Percentiles rank a stretch among this genome's conserved stretches.
phyloP scores from a whole-genome alignment of 2,797 vertebrate genomes.

The Gallirallus australis region DNA sequence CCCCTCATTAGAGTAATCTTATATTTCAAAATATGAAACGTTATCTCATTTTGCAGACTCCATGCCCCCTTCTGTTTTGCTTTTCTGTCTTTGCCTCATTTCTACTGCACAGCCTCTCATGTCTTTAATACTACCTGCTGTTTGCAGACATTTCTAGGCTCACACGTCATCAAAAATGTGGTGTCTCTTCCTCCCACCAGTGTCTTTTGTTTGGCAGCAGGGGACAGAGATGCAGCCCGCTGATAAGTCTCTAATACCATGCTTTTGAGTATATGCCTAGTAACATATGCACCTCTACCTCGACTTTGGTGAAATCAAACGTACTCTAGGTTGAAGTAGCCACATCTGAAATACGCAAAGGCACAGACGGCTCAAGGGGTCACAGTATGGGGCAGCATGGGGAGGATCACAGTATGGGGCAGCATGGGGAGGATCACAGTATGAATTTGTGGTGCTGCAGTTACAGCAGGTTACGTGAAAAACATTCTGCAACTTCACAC shows the following conservation, averaged over 20 bases:
- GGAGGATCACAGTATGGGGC: background rate
- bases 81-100: background rate
- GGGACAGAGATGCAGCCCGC: background rate
- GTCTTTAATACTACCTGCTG: background rate
- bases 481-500: background rate
- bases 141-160: background rate
- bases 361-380: background rate
- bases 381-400: background rate
- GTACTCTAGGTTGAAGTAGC: background rate
- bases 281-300: background rate
- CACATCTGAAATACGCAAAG: background rate
- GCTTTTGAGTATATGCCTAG: background rate
- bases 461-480: background rate
- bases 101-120: background rate
- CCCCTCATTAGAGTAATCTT: background rate
- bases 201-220: accelerated
- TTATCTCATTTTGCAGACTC: background rate
- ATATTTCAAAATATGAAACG: background rate
- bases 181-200: background rate
- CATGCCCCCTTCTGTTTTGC: background rate
- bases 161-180: accelerated
- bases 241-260: background rate
- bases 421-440: background rate
- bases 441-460: background rate
- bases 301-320: background rate